These are phyloP conservation scores for Chaetogeoica ovagalla DNA, from an alignment of 2,888 invertebrate genomes.

Conservation along the genomic window DNA sequence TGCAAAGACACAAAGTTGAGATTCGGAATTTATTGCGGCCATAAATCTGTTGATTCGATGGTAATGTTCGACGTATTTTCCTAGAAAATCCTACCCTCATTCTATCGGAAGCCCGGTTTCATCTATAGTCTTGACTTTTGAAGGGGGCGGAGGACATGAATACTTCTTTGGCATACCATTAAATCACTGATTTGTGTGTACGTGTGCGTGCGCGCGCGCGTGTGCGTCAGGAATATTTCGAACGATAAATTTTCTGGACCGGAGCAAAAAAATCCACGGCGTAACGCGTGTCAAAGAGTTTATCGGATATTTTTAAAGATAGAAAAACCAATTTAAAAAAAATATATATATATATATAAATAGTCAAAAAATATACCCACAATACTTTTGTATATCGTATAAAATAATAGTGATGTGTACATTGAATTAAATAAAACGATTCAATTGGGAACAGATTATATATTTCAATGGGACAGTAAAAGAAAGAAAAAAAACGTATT, in stretches of 20 bases:
- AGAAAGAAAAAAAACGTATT: too few relatives aligned
- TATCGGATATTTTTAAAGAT: slow-evolving; percentile 3
- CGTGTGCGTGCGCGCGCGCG: neutral
- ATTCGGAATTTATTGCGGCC: slow-evolving; percentile 23
- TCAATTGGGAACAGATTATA: too few relatives aligned
- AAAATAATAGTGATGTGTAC: too few relatives aligned
- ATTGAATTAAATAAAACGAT: too few relatives aligned
- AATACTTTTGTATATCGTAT: too few relatives aligned
- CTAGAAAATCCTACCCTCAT: slow-evolving; percentile 41
- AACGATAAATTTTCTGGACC: too few relatives aligned
- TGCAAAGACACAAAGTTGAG: slow-evolving; percentile 30
- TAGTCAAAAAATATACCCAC: too few relatives aligned
- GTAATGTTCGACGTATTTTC: slow-evolving; percentile 45
- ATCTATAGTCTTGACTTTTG: slow-evolving; percentile 39
- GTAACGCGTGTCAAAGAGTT: slow-evolving; percentile 18
- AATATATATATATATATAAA: neutral
- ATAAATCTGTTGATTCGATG: slow-evolving; percentile 36
- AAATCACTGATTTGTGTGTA: slow-evolving; percentile 36
- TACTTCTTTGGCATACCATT: slow-evolving; percentile 36
- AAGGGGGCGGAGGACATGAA: slow-evolving; percentile 20
- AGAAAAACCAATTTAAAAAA: neutral
- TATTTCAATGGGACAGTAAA: too few relatives aligned
- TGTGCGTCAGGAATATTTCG: slow-evolving; percentile 40
- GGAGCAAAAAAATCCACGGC: slow-evolving; percentile 2
- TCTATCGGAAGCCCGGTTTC: slow-evolving; percentile 34